Conservation (phyloP, 2,113 vertebrate genomes). For the Epinephelus moara region DNA sequence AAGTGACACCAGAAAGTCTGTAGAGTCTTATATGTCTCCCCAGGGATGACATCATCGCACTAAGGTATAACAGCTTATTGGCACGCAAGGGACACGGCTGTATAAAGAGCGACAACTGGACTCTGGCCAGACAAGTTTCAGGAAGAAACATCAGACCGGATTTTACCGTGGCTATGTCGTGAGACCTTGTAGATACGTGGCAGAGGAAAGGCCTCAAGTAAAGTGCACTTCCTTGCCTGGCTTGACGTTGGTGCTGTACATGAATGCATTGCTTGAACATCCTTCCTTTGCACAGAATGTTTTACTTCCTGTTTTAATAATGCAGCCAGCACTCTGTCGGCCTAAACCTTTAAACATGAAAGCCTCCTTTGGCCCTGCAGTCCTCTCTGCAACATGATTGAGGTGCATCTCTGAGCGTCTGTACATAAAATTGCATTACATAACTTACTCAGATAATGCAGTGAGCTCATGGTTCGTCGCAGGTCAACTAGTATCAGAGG, state of each 20-base stretch:
- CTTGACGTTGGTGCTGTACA: slow-evolving; percentile 22
- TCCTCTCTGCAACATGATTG: slow-evolving; percentile 14
- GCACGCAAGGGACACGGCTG: slow-evolving; percentile 9
- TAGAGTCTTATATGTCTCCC: slow-evolving; percentile 1
- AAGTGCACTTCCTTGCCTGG: slow-evolving; percentile 65
- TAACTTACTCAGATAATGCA: slow-evolving; percentile 53
- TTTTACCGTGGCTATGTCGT: neutral
- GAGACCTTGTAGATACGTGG: slow-evolving; percentile 33
- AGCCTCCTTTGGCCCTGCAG: slow-evolving; percentile 34
- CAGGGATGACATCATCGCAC: slow-evolving; percentile 21
- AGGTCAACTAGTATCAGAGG: neutral
- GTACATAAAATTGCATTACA: slow-evolving; percentile 52
- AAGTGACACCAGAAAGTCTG: neutral
- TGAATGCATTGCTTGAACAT: slow-evolving; percentile 53
- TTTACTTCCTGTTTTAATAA: slow-evolving; percentile 70
- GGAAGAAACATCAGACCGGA: slow-evolving; percentile 27
- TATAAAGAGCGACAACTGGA: slow-evolving; percentile 43
- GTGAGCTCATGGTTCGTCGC: slow-evolving; percentile 11
- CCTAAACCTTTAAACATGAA: slow-evolving; percentile 43
- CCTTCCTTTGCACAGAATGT: slow-evolving; percentile 70
- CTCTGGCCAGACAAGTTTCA: slow-evolving; percentile 41
- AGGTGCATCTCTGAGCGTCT: slow-evolving; percentile 45
- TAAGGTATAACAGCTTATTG: slow-evolving; percentile 19
- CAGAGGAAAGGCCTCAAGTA: slow-evolving; percentile 62
- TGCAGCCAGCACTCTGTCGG: neutral